Evolutionary conservation across 2,797 vertebrate species (phyloP).

Genomic region (Nyctibius grandis): DNA sequence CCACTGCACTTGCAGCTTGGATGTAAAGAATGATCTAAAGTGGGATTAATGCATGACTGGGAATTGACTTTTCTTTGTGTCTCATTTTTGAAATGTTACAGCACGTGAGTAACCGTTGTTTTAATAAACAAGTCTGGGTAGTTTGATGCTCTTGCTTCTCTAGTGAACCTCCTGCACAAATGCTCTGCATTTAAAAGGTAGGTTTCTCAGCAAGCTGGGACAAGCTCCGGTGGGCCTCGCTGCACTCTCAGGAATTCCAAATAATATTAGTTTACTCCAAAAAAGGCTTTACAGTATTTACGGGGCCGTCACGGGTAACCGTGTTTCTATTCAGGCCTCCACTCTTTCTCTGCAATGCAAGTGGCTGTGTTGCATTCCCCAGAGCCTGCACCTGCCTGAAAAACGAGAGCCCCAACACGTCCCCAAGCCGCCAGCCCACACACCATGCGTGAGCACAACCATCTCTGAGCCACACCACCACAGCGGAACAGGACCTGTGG

Average conservation of each 20-base stretch:
- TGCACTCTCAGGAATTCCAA: neutral
- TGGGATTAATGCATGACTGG: neutral
- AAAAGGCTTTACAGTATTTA: neutral
- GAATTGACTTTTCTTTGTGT: neutral
- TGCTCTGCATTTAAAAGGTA: neutral
- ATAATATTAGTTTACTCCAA: neutral
- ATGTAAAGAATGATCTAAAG: neutral
- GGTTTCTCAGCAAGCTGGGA: slow-evolving; percentile 13
- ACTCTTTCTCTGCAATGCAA: neutral
- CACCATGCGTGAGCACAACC: neutral
- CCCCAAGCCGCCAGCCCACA: neutral
- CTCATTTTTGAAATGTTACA: neutral
- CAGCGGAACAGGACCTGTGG: accelerated
- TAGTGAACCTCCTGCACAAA: neutral
- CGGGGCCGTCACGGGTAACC: neutral
- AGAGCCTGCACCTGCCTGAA: neutral
- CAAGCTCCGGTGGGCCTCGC: neutral
- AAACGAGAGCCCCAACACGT: neutral
- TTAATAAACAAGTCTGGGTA: neutral
- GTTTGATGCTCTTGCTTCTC: neutral
- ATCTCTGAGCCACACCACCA: neutral
- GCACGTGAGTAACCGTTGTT: accelerated
- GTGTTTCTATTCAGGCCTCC: neutral
- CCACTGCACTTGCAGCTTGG: accelerated
- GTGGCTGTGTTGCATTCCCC: neutral